Evolutionary conservation across 2,113 vertebrate species (phyloP).

Genomic region (Irena cyanogastra): DNA sequence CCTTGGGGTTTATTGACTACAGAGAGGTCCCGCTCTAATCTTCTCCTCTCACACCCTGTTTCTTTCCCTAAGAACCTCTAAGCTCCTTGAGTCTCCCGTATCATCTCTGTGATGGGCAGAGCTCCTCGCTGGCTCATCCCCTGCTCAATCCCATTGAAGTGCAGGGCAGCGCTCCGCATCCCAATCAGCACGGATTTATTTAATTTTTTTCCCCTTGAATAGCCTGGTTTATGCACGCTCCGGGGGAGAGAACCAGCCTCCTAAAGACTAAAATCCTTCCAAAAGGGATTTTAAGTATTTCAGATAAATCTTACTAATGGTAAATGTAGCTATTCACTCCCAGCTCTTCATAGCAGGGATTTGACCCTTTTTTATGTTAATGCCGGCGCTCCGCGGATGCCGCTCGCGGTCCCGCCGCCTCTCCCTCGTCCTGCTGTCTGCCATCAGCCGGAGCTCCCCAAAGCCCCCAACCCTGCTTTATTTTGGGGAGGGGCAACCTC

Average conservation of each 20-base stretch:
- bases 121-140: not conserved
- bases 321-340: not conserved
- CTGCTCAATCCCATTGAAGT: not conserved
- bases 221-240: not conserved
- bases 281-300: conserved; percentile 7
- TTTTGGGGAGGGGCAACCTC: fast-evolving
- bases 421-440: not conserved
- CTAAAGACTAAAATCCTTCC: conserved; percentile 25
- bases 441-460: too few relatives aligned
- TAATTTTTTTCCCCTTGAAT: not conserved
- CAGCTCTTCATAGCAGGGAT: not conserved
- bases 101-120: not conserved
- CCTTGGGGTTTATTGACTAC: conserved; percentile 17
- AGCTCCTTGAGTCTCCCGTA: conserved; percentile 7
- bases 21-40: conserved; percentile 23
- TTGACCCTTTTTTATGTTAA: not conserved
- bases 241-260: not conserved
- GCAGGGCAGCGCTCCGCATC: not conserved
- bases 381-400: fast-evolving
- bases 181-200: not conserved
- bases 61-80: conserved; percentile 17
- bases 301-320: conserved; percentile 14
- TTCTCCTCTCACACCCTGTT: conserved; percentile 5
- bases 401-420: fast-evolving
- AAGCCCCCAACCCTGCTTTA: not conserved